A percentile compares a stretch with the other conserved stretches of the same genome.
Conservation (phyloP, 1,140 invertebrate species). For the Venturia canescens region DNA sequence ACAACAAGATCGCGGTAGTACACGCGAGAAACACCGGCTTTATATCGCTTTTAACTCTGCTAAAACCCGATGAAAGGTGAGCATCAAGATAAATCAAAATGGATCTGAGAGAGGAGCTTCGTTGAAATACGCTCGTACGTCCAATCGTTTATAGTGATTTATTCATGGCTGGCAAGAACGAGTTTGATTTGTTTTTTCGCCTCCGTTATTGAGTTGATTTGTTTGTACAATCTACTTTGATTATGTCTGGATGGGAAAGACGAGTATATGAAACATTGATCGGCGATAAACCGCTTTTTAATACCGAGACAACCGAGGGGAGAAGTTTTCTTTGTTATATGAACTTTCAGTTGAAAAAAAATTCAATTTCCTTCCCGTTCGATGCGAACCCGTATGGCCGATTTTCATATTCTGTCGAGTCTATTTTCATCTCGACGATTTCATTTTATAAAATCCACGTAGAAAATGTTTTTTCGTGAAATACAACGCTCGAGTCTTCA, state of each 20-base stretch:
- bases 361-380: too few relatives aligned
- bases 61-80: constrained; percentile 21
- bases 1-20: background rate
- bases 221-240: background rate
- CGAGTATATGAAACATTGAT: background rate
- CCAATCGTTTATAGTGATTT: constrained; percentile 29
- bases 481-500: background rate
- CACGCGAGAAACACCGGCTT: constrained; percentile 26
- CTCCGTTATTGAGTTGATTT: constrained; percentile 4
- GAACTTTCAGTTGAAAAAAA: too few relatives aligned
- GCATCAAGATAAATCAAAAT: constrained; percentile 42
- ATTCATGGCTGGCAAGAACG: constrained; percentile 23
- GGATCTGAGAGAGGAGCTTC: background rate
- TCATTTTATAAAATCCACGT: too few relatives aligned
- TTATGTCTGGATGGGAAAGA: background rate
- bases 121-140: constrained; percentile 17
- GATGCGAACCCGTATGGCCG: too few relatives aligned
- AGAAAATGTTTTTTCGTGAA: too few relatives aligned
- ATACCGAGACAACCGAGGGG: too few relatives aligned
- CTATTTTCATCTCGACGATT: too few relatives aligned
- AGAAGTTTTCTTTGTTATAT: too few relatives aligned
- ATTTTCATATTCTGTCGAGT: too few relatives aligned
- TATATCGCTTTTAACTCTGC: background rate
- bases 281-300: background rate
- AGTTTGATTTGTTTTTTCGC: background rate